Percentiles rank a stretch among this genome's conserved stretches.
Evolutionary conservation across 2,113 vertebrate species (phyloP).

Genomic region (Cyanoramphus novaezelandiae): DNA sequence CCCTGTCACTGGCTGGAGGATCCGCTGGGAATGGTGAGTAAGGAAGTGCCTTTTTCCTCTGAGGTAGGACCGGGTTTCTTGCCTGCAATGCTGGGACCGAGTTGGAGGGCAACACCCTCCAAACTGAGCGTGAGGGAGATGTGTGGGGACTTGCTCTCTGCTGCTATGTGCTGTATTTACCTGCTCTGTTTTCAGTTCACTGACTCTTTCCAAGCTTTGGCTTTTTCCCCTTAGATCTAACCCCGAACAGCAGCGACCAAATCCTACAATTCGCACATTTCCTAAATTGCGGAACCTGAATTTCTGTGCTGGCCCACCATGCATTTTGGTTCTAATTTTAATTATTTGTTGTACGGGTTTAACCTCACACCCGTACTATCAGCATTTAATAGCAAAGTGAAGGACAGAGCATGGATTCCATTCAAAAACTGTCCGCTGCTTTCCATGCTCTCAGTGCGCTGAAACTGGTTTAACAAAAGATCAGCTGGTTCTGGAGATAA

Average conservation of each 20-base stretch:
- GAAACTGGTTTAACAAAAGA: constrained; percentile 4
- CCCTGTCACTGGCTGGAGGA: constrained; percentile 37
- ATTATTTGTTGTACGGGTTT: background rate
- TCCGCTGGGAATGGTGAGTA: constrained; percentile 73
- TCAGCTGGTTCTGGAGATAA: background rate
- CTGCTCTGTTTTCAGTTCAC: background rate
- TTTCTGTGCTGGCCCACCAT: background rate
- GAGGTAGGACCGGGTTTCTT: background rate
- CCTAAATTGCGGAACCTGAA: background rate
- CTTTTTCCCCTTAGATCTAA: background rate
- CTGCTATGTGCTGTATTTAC: background rate
- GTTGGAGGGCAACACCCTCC: constrained; percentile 48
- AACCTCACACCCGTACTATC: background rate
- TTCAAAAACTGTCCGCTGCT: background rate
- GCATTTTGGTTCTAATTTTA: background rate
- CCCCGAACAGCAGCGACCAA: background rate
- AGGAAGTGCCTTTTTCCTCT: background rate
- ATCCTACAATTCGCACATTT: background rate
- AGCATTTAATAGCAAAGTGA: constrained; percentile 26
- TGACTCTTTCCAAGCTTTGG: background rate
- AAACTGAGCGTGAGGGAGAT: background rate
- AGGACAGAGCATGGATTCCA: background rate
- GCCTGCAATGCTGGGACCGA: constrained; percentile 31
- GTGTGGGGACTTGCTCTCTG: constrained; percentile 41
- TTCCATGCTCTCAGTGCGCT: background rate